Base-by-base conservation (phyloP, 2,797 vertebrate genomes). In the Molossus alvarezi region DNA sequence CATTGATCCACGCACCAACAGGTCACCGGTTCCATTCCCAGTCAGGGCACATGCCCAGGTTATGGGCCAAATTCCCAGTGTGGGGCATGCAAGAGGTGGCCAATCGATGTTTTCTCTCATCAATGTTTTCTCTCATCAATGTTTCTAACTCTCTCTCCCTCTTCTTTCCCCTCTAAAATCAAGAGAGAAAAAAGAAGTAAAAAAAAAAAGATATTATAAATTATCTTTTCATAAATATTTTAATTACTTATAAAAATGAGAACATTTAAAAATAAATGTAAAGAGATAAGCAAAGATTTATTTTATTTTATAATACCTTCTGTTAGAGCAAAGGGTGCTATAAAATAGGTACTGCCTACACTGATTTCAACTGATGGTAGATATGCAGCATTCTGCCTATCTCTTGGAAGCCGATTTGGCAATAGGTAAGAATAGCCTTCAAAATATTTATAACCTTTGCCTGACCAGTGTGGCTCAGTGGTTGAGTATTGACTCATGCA, bases 241-340 rank as follows among this genome's bases (percentile, higher is more conserved):
- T 64, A 79, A 83, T 83, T 72, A 84, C 13, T 87, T 93, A 65
- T 8, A 76, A 82, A 87, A 91, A 58, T 62, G 65, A 88, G 51
- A 83, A 20, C 14, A 80, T 21, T 71, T 71, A 41, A 71, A 90
- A 85, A 41, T 62, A 82, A 84, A 80, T 37, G 9, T 33, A 88
- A 4, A 79, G 14, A 57, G 53, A 85, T n/a, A 48, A 84, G 41
- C 64, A 67, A 83, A 88, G 15, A 18, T 83, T 51, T 88, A 17
- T 51, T 72, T 82, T 57, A 18, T 72, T 92, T 93, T 53, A 87
- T 37, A 80, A 51, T 23, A 82, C 14, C 57, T 45, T 86, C 57
- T 53, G 10, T 55, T 21, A 80, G 72, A 65, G 20, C 10, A 80
- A 60, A 45, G 13, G 6, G 60, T 75, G 51, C 27, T 85, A 0